A percentile compares a stretch with the other conserved stretches of the same genome.
Evolutionary conservation across 2,113 vertebrate species (phyloP).

Genomic region (Fregetta grallaria): DNA sequence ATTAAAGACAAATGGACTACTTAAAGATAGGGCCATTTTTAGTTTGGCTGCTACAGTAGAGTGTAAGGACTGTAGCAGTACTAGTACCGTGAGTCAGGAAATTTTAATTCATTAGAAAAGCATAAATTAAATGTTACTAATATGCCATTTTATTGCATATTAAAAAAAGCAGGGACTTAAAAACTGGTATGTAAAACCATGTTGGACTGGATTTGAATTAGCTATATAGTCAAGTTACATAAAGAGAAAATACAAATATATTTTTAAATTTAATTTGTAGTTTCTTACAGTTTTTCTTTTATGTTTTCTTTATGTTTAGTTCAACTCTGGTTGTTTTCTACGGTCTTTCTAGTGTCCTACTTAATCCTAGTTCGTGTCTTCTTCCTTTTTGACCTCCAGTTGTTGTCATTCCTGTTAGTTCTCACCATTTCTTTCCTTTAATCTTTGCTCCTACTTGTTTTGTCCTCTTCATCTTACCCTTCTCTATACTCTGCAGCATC

Average conservation of each 20-base stretch:
- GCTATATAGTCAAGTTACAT: not conserved
- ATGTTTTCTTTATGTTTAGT: not conserved
- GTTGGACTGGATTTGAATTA: not conserved
- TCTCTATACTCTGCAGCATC: not conserved
- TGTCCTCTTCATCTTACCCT: not conserved
- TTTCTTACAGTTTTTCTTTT: not conserved
- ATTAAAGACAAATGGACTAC: not conserved
- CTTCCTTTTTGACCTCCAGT: not conserved
- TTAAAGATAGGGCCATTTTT: not conserved
- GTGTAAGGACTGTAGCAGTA: not conserved
- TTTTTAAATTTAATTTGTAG: not conserved
- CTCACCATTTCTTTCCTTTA: not conserved
- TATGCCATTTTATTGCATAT: not conserved
- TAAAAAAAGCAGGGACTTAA: not conserved
- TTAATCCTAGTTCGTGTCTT: not conserved
- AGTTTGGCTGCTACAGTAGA: not conserved
- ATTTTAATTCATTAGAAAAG: not conserved
- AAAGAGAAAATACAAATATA: not conserved
- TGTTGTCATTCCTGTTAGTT: not conserved
- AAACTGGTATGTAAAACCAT: not conserved
- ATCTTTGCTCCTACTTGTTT: not conserved
- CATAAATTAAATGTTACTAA: not conserved
- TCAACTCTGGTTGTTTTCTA: not conserved
- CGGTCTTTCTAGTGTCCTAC: not conserved
- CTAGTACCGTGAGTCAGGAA: not conserved